Conservation (phyloP, 1,140 invertebrate species). For the Eueides isabella region DNA sequence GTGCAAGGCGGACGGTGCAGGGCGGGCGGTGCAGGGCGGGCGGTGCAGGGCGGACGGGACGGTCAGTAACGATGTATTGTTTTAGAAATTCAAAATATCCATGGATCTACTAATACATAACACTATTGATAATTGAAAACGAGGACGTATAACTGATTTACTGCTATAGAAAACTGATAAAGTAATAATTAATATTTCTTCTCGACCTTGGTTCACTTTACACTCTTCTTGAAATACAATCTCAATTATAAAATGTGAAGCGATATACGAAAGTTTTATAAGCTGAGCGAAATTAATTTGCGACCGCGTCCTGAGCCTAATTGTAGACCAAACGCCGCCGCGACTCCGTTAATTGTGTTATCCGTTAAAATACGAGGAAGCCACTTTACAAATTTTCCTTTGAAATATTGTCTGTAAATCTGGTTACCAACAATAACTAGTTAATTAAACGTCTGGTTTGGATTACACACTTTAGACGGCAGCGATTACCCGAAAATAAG, state of each 20-base stretch:
- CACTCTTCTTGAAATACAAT: too few relatives aligned
- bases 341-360: slow-evolving; percentile 13
- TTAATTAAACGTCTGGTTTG: not conserved
- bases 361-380: slow-evolving; percentile 11
- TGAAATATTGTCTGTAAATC: slow-evolving; percentile 25
- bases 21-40: not conserved
- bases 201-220: too few relatives aligned
- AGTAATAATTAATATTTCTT: too few relatives aligned
- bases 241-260: too few relatives aligned
- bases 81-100: not conserved
- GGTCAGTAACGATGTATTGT: not conserved
- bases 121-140: not conserved
- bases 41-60: not conserved
- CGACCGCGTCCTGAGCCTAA: not conserved
- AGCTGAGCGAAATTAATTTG: not conserved
- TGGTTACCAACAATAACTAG: slow-evolving; percentile 9
- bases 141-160: too few relatives aligned
- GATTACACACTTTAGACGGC: not conserved
- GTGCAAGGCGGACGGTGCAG: not conserved
- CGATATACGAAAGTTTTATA: not conserved
- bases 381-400: slow-evolving; percentile 23
- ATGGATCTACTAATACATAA: not conserved
- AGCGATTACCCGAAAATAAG: not conserved
- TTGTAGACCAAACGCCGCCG: not conserved
- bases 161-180: too few relatives aligned